phyloP scores from a whole-genome alignment of 2,797 vertebrate genomes.

The Takifugu rubripes region DNA sequence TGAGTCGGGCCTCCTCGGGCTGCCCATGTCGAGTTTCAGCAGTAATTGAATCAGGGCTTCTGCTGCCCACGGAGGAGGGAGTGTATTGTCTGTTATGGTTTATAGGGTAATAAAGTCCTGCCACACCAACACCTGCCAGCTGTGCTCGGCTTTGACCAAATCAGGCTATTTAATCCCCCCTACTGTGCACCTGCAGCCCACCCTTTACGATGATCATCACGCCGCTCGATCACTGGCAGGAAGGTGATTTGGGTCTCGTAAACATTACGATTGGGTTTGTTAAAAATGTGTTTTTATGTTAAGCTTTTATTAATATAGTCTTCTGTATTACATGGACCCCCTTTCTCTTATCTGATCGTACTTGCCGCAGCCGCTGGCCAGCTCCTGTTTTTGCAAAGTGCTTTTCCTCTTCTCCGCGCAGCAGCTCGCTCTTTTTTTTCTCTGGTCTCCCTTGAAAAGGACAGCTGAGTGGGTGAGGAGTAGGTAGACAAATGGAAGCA shows the following conservation, averaged over 20 bases:
- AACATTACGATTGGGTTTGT: conserved; percentile 60
- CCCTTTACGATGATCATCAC: conserved; percentile 36
- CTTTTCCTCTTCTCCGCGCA: conserved; percentile 20
- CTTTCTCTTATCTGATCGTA: conserved; percentile 47
- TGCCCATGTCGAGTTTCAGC: conserved; percentile 35
- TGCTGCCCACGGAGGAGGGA: conserved; percentile 50
- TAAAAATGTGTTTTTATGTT: conserved; percentile 40
- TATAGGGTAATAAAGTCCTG: conserved; percentile 71
- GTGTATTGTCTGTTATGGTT: conserved; percentile 65
- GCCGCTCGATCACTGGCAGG: conserved; percentile 23
- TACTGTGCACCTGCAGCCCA: conserved; percentile 62
- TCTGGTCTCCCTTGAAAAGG: conserved; percentile 22
- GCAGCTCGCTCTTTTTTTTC: conserved; percentile 9
- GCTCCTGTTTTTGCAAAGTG: conserved; percentile 10
- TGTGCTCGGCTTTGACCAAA: conserved; percentile 60
- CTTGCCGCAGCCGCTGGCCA: conserved; percentile 24
- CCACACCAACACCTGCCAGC: conserved; percentile 63
- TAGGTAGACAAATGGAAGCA: conserved; percentile 52
- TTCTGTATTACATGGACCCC: conserved; percentile 37
- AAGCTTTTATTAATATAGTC: conserved; percentile 48
- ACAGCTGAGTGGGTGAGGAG: conserved; percentile 44
- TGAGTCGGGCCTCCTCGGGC: conserved; percentile 43
- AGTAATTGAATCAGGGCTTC: conserved; percentile 60
- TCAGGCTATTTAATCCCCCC: conserved; percentile 58
- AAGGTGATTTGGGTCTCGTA: conserved; percentile 8